Evolutionary conservation across 2,888 invertebrate genomes (phyloP), one percentile per base, ranked within the genome.

Genomic region (Meteorus colon): DNA sequence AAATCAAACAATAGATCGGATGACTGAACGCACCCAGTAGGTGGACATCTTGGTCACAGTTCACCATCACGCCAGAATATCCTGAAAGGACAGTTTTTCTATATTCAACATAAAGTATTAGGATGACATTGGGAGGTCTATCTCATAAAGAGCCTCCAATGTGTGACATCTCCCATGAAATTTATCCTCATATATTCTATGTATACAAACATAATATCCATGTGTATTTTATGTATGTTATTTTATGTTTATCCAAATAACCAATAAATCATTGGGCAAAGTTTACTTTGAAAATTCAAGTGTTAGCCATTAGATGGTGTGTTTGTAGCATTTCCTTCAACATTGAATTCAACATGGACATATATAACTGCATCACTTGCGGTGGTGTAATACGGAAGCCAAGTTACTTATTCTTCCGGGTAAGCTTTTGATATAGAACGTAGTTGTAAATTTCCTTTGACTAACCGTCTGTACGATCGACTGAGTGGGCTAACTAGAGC

Each of bases 21-120:
- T 86, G 86, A 84, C 81, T 82, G 81, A 85, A 82, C 84, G 85
- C 85, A 87, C 86, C 82, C 84, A 82, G 84, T 85, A 83, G 87
- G 84, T 84, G 84, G 85, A 87, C 84, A 84, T 82, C 82, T 84
- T 80, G 81, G 81, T 81, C 83, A 81, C 81, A 79, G 84, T 83
- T 84, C 78, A 81, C 77, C 79, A 76, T 82, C 72, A 77, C 74
- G 75, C 75, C 80, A 19, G 2, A 24, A 55, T 55, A 8, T 19
- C 82, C 75, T 76, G 81, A 82, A 85, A 81, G 80, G 81, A 80
- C 82, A 68, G 79, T 79, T 82, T 81, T 80, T 78, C 80, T 29
- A 45, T 74, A 69, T 41, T 31, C 24, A n/a, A 16, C 31, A 16
- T 12, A 4, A n/a, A 62, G 16, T 12, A 55, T 55, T 55, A n/a